These are phyloP conservation scores for Mechanitis mazaeus DNA, from an alignment of 2,888 invertebrate genomes.

Conservation along the genomic window DNA sequence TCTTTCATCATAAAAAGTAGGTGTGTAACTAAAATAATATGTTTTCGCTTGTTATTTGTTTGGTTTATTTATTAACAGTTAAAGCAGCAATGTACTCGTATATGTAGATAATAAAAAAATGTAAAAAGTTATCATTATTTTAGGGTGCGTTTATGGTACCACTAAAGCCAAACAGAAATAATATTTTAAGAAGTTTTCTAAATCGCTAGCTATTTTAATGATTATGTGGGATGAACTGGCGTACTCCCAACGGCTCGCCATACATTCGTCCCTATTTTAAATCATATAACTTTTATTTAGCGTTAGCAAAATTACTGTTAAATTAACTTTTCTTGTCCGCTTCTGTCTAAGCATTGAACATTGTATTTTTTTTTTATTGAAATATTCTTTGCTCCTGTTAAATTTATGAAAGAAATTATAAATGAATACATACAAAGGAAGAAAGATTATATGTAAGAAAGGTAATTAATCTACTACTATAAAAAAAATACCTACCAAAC, in stretches of 20 bases:
- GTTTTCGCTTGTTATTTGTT: too few relatives aligned
- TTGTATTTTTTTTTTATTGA: too few relatives aligned
- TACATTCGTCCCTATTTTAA: conserved; percentile 23
- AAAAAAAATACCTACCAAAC: too few relatives aligned
- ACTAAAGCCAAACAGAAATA: neutral
- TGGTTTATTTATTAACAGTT: too few relatives aligned
- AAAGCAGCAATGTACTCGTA: neutral
- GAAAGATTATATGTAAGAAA: too few relatives aligned
- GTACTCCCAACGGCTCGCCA: conserved; percentile 15
- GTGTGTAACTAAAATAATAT: too few relatives aligned
- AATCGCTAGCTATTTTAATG: conserved; percentile 22
- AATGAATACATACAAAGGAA: too few relatives aligned
- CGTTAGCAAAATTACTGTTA: neutral
- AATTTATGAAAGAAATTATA: too few relatives aligned
- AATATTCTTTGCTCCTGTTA: too few relatives aligned
- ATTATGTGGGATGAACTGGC: conserved; percentile 21
- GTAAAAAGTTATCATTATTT: neutral
- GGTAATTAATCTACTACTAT: too few relatives aligned
- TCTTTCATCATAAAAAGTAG: neutral
- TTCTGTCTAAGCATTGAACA: too few relatives aligned
- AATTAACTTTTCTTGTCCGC: neutral
- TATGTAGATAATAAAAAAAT: neutral
- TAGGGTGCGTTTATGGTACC: neutral
- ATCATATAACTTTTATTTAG: conserved; percentile 16
- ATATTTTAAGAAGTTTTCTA: conserved; percentile 7